These are phyloP conservation scores for Tuberolachnus salignus DNA, from an alignment of 2,888 invertebrate species.

Conservation along the genomic window DNA sequence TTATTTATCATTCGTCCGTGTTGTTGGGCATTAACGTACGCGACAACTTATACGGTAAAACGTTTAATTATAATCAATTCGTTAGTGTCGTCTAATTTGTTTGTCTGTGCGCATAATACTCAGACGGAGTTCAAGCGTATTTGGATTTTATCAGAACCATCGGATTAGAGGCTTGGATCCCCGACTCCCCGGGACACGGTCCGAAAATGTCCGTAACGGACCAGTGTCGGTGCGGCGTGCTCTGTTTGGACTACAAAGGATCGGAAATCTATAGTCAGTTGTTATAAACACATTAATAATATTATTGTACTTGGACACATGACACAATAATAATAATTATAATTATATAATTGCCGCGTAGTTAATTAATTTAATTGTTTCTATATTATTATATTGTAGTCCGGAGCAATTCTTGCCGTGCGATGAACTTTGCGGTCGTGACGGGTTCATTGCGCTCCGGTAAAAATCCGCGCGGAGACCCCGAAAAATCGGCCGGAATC, in stretches of 20 bases:
- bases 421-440: not conserved
- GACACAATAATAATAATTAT: no score
- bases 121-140: not conserved
- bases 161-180: slow-evolving; percentile 23
- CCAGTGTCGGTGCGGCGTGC: slow-evolving; percentile 8
- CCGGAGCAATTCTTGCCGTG: not conserved
- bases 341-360: no score
- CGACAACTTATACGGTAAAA: no score
- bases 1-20: no score
- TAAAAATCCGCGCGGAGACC: no score
- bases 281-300: not conserved
- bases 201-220: slow-evolving; percentile 2
- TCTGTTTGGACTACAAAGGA: slow-evolving; percentile 9
- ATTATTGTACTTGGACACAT: not conserved
- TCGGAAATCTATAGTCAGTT: not conserved
- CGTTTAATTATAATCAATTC: not conserved
- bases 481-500: no score
- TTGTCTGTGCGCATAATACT: not conserved
- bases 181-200: not conserved
- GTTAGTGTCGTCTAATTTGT: not conserved
- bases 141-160: slow-evolving; percentile 5
- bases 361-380: no score
- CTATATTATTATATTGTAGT: not conserved
- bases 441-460: no score
- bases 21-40: no score